Base-by-base conservation (phyloP, 30 jellyfish, hydroid and myxozoan genomes). In the Aurelia coerulea region DNA sequence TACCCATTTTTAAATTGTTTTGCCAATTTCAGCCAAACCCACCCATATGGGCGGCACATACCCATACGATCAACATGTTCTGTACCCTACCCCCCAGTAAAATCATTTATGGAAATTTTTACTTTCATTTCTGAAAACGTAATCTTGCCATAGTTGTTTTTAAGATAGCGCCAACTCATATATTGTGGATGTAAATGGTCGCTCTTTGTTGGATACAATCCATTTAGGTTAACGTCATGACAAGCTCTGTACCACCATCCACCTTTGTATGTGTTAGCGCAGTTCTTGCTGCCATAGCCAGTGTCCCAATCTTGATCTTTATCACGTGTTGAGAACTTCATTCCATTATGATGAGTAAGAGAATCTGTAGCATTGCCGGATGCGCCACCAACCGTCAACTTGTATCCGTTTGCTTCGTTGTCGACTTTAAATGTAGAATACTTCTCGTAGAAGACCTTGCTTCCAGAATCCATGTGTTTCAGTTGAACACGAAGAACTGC, bases 331-430 rank as follows among this genome's bases (percentile, higher is more conserved):
- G 52, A 7, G 42, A 65, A 65, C 76, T 65, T 65, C 56, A 15
- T 4, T 17, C 42, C 42, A 19, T 15, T 65, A 12, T 23, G 34
- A 23, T 23, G 6, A 0, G 19, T 2, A 39, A 65, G 53, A 4
- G 76, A 65, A 23, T 65, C 42, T 9, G 13, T 4, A 46, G 56
- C 56, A 4, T 46, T 54, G 3, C 53, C 76, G 18, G 53, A 13
- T 13, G 17, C 15, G 18, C 18, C 41, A 4, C 76, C 76, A 65
- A 65, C 16, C 3, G 1, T 17, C 42, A 65, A 23, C 34, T 46
- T 39, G 14, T 65, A 65, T 1, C 76, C 76, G 42, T 23, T 46
- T 23, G 76, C 76, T 46, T 65, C 76, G 42, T 65, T 23, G 17
- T 15, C 35, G 14, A 65, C 42, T 39, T 46, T 17, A 9, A 65